Base-by-base conservation (phyloP, 2,888 invertebrate genomes). In the Ferdinandea cuprea region DNA sequence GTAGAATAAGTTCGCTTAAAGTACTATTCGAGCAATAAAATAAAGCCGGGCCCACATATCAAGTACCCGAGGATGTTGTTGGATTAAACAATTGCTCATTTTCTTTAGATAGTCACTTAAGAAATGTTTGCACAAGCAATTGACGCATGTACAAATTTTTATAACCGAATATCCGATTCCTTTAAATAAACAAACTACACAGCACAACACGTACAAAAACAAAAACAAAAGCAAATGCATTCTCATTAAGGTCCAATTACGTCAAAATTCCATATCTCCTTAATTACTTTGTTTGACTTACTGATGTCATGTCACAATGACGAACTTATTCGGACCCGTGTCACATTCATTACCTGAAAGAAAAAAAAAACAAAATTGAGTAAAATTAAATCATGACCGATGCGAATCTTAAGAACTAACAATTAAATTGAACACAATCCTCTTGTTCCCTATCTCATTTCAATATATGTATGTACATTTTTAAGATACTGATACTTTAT, bases 301-400 rank as follows among this genome's bases (percentile, higher is more conserved):
- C 48, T 46, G 35, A 46, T 69, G 9, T 15, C 15, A 58, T n/a
- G n/a, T 28, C 35, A 54, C 28, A 54, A 21, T 32, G 42, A 35
- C 15, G 13, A 44, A 21, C 2, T 4, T n/a, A 32, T 44, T 42
- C 30, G 44, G 17, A 21, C 9, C 32, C 17, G 21, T 9, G 44
- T 25, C 5, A n/a, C n/a, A n/a, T 69, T 69, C 37, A 59, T 69
- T 71, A 71, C 59, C 32, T 59, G 59, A 13, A 59, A 58, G 3
- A 40, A 71, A 3, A 50, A 50, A 37, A 40, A 44, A 37, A 52
- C 15, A 13, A 42, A 8, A 50, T n/a, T n/a, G n/a, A n/a, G 50
- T 37, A 46, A 30, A 52, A 42, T 52, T 59, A 68, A 52, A 8
- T 48, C 40, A 30, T 40, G 59, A 42, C 59, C 59, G 50, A 30